phyloP scores from a whole-genome alignment of 2,888 invertebrate genomes.

The Unio pictorum region DNA sequence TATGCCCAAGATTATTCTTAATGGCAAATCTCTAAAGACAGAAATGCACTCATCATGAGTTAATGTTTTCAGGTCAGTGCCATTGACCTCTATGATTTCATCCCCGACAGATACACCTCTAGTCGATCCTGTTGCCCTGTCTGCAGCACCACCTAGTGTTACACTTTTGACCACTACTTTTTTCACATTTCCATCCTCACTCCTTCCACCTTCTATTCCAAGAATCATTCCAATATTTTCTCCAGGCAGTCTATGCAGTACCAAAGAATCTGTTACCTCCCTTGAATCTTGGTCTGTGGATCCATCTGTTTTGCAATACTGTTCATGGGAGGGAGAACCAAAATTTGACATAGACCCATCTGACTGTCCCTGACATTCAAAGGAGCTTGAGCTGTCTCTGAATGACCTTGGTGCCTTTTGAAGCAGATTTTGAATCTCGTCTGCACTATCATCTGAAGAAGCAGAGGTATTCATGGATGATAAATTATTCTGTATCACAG shows the following conservation, averaged over 20 bases:
- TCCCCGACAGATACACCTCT: constrained; percentile 84
- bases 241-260: constrained; percentile 88
- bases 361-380: constrained; percentile 29
- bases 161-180: constrained; percentile 80
- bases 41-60: constrained; percentile 90
- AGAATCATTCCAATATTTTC: constrained; percentile 92
- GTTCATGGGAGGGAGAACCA: constrained; percentile 26
- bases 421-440: constrained; percentile 18
- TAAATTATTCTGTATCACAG: too few species aligned
- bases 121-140: constrained; percentile 54
- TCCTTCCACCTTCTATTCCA: constrained; percentile 92
- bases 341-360: constrained; percentile 31
- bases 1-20: constrained; percentile 55
- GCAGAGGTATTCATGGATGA: constrained; percentile 12
- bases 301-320: constrained; percentile 13
- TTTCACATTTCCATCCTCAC: constrained; percentile 84
- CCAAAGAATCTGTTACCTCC: constrained; percentile 69
- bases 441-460: constrained; percentile 21
- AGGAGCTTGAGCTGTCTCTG: constrained; percentile 35
- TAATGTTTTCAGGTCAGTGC: constrained; percentile 82
- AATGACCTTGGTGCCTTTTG: constrained; percentile 25
- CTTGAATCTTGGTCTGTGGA: background rate
- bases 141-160: constrained; percentile 63
- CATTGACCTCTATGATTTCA: constrained; percentile 90
- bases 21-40: constrained; percentile 86